Conservation (phyloP, 2,888 invertebrate genomes). For the Clepsis dumicolana region DNA sequence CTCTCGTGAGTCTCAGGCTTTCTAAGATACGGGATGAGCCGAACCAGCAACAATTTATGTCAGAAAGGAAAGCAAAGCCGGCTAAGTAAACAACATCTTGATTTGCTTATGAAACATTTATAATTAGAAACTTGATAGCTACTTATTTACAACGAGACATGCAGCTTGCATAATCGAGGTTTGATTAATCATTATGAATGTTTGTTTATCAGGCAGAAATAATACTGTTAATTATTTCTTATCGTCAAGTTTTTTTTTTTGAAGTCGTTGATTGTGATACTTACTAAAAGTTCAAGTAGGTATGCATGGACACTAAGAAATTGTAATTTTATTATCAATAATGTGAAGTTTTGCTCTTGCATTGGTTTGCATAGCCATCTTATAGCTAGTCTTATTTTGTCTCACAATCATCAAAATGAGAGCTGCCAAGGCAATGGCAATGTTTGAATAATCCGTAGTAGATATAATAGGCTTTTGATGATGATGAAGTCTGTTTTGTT, state of each 20-base stretch:
- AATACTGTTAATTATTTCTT: slow-evolving; percentile 40
- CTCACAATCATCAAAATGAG: too few species aligned
- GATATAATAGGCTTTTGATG: too few species aligned
- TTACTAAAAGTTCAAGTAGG: background rate
- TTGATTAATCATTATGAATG: slow-evolving; percentile 12
- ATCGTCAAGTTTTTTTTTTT: too few species aligned
- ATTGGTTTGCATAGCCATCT: too few species aligned
- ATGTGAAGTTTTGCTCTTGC: too few species aligned
- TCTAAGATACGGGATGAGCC: slow-evolving; percentile 31
- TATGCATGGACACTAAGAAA: too few species aligned
- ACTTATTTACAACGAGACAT: slow-evolving; percentile 16
- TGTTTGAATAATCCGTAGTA: too few species aligned
- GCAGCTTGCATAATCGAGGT: slow-evolving; percentile 18
- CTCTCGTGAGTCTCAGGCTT: slow-evolving; percentile 23
- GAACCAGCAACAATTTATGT: slow-evolving; percentile 18
- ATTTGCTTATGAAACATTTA: slow-evolving; percentile 32
- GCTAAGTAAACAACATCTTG: slow-evolving; percentile 13
- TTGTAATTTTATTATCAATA: too few species aligned
- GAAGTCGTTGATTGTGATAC: background rate
- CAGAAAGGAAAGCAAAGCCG: slow-evolving; percentile 38
- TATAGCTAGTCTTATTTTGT: too few species aligned
- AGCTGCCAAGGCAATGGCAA: too few species aligned
- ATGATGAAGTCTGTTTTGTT: too few species aligned
- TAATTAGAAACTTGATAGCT: slow-evolving; percentile 30
- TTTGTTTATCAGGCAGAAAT: slow-evolving; percentile 10